These are phyloP conservation scores for Habroteleia sp. DNA, from an alignment of 2,888 invertebrate genomes.

Conservation along the genomic window DNA sequence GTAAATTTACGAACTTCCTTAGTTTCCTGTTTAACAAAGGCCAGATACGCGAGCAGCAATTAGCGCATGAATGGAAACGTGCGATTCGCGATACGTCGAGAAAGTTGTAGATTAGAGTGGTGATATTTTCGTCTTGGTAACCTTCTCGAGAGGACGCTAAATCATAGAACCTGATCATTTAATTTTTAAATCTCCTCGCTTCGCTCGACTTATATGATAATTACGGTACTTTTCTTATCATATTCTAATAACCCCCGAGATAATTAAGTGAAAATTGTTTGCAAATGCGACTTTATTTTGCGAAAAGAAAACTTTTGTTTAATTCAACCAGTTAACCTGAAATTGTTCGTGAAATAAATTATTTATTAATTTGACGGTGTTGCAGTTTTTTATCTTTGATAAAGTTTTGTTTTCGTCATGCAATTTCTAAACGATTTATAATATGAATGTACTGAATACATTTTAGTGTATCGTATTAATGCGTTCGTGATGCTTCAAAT, in stretches of 20 bases:
- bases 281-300: conserved; percentile 10
- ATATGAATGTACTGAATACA: too few relatives aligned
- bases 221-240: conserved; percentile 38
- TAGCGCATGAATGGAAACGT: conserved; percentile 78
- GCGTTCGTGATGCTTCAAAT: background rate
- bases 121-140: conserved; percentile 73
- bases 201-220: conserved; percentile 35
- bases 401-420: too few relatives aligned
- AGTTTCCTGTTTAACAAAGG: conserved; percentile 53
- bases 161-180: conserved; percentile 67
- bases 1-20: conserved; percentile 62
- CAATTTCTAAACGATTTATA: too few relatives aligned
- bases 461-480: background rate
- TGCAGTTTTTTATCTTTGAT: too few relatives aligned
- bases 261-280: conserved; percentile 25
- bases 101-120: conserved; percentile 65
- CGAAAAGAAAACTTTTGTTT: background rate
- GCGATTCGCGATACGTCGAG: conserved; percentile 72
- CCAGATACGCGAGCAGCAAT: conserved; percentile 74
- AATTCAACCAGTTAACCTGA: background rate
- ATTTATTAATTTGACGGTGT: too few relatives aligned
- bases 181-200: conserved; percentile 33
- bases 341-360: too few relatives aligned
- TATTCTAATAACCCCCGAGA: conserved; percentile 24
- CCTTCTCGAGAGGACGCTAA: conserved; percentile 71